Base-by-base conservation (phyloP, 1,140 invertebrate species). In the Procambarus clarkii region DNA sequence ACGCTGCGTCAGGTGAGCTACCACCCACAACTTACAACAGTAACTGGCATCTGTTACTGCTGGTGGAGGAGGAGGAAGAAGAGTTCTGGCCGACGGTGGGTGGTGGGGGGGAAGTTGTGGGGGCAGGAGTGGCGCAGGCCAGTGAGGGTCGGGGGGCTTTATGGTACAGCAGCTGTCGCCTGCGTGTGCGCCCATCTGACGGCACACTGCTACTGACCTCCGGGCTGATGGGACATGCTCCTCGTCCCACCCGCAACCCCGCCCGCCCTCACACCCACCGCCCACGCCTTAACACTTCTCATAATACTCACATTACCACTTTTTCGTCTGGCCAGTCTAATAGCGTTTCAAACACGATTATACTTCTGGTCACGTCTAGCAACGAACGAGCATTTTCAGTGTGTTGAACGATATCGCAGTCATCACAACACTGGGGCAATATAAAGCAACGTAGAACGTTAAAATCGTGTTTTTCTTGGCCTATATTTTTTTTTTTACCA, bases 131-230 rank as follows among this genome's bases (percentile, higher is more conserved):
- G 34, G 74, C 45, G 60, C 77, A 69, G 78, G 82, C 34, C 86
- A 82, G 86, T 79, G 79, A 82, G 86, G 86, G 64, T 78, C 58
- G 48, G 46, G 46, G 60, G 21, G 21, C 60, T 15, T 24, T 69
- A 71, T 45, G 24, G 82, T 13, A 71, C 44, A 50, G 54, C 71
- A 50, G 78, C 78, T 81, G 86, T 88, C 86, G 78, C 86, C 86
- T 88, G 86, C 78, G 86, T 88, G 86, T 79, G 86, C 86, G 79
- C 86, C 86, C 86, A 88, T 88, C 86, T 81, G 46, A 81, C 86
- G 78, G 45, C 86, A 82, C 86, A 71, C 79, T 48, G 79, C 86
- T 88, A 82, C 86, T 88, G 86, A 88, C 86, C 79, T 71, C 79
- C 86, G 71, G 60, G 9, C 86, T 69, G 79, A 60, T 2, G 79